Percentiles rank a stretch among this genome's conserved stretches.
These are phyloP conservation scores for Ceyx melanurus DNA, from an alignment of 2,113 vertebrate species.

Conservation along the genomic window DNA sequence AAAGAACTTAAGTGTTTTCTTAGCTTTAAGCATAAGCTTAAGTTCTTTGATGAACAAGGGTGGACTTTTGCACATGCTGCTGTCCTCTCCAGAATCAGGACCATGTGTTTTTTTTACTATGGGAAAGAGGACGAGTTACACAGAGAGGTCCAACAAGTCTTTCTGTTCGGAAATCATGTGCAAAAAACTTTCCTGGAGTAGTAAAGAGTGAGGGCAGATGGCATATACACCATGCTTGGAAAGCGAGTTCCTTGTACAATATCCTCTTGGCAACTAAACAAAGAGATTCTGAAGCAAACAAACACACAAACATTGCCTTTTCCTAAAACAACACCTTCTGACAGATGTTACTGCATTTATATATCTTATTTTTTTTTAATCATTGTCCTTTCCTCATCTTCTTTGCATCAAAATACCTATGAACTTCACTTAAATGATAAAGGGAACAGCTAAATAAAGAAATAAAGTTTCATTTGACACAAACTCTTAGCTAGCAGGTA, in stretches of 20 bases:
- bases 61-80: constrained; percentile 8
- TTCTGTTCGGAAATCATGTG: not conserved
- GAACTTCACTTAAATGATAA: not conserved
- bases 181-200: not conserved
- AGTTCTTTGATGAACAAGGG: constrained; percentile 11
- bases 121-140: not conserved
- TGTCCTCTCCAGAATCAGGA: not conserved
- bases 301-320: constrained; percentile 3
- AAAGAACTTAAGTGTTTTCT: constrained; percentile 31
- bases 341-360: not conserved
- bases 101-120: not conserved
- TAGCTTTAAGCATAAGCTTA: constrained; percentile 17
- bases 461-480: not conserved
- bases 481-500: not conserved
- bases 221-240: not conserved
- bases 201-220: not conserved
- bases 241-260: not conserved
- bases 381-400: not conserved
- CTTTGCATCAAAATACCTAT: not conserved
- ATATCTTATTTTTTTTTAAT: not conserved
- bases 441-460: not conserved
- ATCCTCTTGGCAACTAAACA: constrained; percentile 9
- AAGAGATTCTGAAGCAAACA: constrained; percentile 14
- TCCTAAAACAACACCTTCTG: not conserved
- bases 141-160: not conserved